Base-by-base conservation (phyloP, 2,888 invertebrate species). In the Steinernema scapterisci region DNA sequence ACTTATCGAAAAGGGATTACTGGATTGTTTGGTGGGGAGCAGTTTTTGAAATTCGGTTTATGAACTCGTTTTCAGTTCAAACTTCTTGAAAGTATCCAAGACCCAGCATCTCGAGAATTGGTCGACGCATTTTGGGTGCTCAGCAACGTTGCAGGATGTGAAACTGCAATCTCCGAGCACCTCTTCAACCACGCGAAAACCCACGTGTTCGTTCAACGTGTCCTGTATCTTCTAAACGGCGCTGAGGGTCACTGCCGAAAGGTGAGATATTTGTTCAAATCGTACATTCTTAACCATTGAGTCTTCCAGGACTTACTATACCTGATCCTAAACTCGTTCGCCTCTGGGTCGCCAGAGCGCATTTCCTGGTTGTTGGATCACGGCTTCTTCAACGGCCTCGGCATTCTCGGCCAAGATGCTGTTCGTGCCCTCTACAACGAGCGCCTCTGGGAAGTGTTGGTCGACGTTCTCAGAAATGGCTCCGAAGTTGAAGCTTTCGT, bases 91-190 rank as follows among this genome's bases (percentile, higher is more conserved):
- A 63, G 31, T 1, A 5, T 27, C 13, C 31, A 25, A 1, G 19
- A 63, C 16, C 63, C 63, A 13, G 31, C 11, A 7, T 27, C 63
- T 16, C 7, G 6, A 1, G 31, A 5, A 3, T 11, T 63, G 27
- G 16, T 5, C 16, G 25, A 63, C 31, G 7, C 27, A 1, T 63
- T 27, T 31, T 63, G 63, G 63, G 31, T 63, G 16, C 21, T 63
- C 31, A 38, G 63, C 63, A 63, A 63, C 63, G 19, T 63, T 31
- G 63, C 63, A 5, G 27, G 63, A 2, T 63, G 63, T 13, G 63
- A 63, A 19, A 13, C 9, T 6, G 5, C 11, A 2, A n/a, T 63
- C 16, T 63, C 63, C 31, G 63, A 63, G 5, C 63, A 63, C 31
- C 31, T 63, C 31, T 63, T 63, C 63, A 31, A 1, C 19, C 63